These are phyloP conservation scores for Caerostris darwini DNA, from an alignment of 1,140 invertebrate genomes.

Conservation along the genomic window DNA sequence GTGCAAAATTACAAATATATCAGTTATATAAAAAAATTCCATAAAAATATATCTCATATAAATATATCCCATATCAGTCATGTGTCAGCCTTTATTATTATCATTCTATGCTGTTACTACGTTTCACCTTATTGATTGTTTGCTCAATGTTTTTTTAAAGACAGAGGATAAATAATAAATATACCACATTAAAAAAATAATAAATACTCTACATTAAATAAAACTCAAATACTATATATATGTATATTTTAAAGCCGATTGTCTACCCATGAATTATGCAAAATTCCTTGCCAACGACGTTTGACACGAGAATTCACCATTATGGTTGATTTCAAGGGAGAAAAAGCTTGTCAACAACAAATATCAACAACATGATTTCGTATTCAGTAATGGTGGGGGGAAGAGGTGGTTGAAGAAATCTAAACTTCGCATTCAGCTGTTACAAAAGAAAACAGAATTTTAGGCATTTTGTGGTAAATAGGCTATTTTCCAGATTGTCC, in stretches of 20 bases:
- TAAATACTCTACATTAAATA: too few relatives aligned
- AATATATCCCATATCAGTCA: too few relatives aligned
- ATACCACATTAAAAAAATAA: too few relatives aligned
- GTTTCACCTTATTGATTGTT: too few relatives aligned
- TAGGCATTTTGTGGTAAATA: conserved; percentile 66
- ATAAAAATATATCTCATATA: too few relatives aligned
- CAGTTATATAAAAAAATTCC: too few relatives aligned
- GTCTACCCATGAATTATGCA: neutral
- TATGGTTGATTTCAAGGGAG: neutral
- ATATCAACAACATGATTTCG: neutral
- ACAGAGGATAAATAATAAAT: too few relatives aligned
- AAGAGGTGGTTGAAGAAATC: neutral
- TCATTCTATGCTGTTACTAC: too few relatives aligned
- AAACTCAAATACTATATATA: too few relatives aligned
- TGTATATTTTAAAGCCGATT: neutral
- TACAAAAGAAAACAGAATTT: conserved; percentile 47
- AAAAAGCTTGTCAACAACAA: conserved; percentile 51
- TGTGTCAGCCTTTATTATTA: too few relatives aligned
- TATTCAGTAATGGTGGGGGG: neutral
- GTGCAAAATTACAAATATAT: too few relatives aligned
- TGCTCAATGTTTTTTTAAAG: too few relatives aligned
- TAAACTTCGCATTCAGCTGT: conserved; percentile 58
- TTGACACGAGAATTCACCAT: neutral
- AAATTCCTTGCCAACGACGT: neutral
- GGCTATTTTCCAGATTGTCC: conserved; percentile 54